Percentiles rank a stretch among this genome's conserved stretches.
Conservation (phyloP, 2,888 invertebrate species). For the Oscheius sp. region DNA sequence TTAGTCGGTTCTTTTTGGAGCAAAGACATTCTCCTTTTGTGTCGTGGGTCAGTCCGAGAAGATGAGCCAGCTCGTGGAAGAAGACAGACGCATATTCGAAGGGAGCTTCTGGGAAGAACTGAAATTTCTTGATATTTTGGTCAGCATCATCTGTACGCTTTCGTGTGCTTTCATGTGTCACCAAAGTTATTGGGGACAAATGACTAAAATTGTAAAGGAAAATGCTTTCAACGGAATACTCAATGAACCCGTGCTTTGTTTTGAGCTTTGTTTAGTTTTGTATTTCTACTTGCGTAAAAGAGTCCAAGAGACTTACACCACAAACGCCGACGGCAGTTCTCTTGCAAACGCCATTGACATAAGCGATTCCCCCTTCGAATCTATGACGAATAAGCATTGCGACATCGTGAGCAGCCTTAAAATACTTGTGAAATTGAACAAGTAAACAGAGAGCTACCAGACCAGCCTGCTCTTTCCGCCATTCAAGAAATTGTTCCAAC, state of each 20-base stretch:
- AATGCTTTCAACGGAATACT: too few relatives aligned
- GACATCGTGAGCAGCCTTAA: slow-evolving; percentile 44
- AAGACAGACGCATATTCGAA: slow-evolving; percentile 52
- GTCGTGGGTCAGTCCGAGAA: slow-evolving; percentile 50
- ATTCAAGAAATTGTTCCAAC: slow-evolving; percentile 47
- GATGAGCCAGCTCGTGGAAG: slow-evolving; percentile 55
- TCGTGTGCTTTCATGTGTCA: too few relatives aligned
- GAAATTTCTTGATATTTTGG: too few relatives aligned
- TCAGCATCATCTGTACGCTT: too few relatives aligned
- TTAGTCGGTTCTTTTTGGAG: slow-evolving; percentile 34
- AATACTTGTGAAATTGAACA: not conserved
- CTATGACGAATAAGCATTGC: slow-evolving; percentile 47
- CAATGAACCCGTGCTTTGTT: too few relatives aligned
- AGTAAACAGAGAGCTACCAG: slow-evolving; percentile 24
- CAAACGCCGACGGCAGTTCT: slow-evolving; percentile 46
- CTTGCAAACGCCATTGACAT: slow-evolving; percentile 47
- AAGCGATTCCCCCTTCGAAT: slow-evolving; percentile 57
- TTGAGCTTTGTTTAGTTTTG: too few relatives aligned
- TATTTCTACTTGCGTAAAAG: not conserved
- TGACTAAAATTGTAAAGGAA: too few relatives aligned
- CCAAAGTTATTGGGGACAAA: too few relatives aligned
- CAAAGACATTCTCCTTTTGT: slow-evolving; percentile 44
- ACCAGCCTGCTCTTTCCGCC: slow-evolving; percentile 44
- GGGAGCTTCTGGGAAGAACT: slow-evolving; percentile 43
- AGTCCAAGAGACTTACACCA: slow-evolving; percentile 36